Evolutionary conservation across 1,140 invertebrate genomes (phyloP).

Genomic region (Lepidurus couesii): DNA sequence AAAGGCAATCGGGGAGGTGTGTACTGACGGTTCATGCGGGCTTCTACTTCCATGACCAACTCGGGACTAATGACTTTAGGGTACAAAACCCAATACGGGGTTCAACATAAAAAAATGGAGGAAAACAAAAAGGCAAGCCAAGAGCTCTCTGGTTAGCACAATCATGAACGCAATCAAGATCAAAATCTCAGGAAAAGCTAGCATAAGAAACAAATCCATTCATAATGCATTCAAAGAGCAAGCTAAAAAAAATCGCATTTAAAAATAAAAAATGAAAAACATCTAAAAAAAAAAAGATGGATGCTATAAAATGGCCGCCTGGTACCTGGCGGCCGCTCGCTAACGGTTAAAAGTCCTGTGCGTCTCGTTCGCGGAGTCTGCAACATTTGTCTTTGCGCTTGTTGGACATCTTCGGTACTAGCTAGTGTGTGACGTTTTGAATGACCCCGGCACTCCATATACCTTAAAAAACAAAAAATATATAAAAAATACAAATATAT

Average conservation of each 20-base stretch:
- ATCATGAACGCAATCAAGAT: not conserved
- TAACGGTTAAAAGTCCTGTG: slow-evolving; percentile 73
- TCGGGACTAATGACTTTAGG: slow-evolving; percentile 73
- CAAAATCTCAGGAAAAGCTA: not conserved
- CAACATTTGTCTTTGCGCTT: slow-evolving; percentile 52
- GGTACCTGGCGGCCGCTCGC: slow-evolving; percentile 76
- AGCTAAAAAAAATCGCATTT: slow-evolving; percentile 47
- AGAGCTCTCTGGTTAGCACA: not conserved
- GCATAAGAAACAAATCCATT: not conserved
- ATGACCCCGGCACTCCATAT: slow-evolving; percentile 64
- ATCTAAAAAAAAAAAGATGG: slow-evolving; percentile 32
- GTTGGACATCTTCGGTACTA: slow-evolving; percentile 49
- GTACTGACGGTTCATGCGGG: slow-evolving; percentile 76
- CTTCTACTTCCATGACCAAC: slow-evolving; percentile 77
- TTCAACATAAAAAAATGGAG: slow-evolving; percentile 37
- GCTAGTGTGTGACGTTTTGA: slow-evolving; percentile 59
- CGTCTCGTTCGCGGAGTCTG: slow-evolving; percentile 58
- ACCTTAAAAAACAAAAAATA: slow-evolving; percentile 49
- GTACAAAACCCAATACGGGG: slow-evolving; percentile 12
- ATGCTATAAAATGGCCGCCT: not conserved
- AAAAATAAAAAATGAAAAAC: slow-evolving; percentile 46
- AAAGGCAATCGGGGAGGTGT: slow-evolving; percentile 56
- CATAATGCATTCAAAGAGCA: not conserved
- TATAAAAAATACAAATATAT: slow-evolving; percentile 38
- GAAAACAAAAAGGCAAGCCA: slow-evolving; percentile 40